Evolutionary conservation across 2,113 vertebrate genomes (phyloP).

Genomic region (Typhlomys cinereus): DNA sequence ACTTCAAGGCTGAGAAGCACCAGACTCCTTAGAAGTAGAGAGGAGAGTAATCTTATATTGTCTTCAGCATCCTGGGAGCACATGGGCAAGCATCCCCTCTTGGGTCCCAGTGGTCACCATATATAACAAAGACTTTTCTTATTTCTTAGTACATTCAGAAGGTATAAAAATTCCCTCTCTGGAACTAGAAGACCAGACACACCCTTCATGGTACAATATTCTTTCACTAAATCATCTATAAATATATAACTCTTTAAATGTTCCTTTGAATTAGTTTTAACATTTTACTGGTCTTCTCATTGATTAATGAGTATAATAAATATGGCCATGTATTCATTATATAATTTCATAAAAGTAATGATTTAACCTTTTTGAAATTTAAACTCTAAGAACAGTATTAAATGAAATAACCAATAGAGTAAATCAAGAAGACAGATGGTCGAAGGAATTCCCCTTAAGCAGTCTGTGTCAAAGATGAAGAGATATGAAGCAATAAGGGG

Average conservation of each 20-base stretch:
- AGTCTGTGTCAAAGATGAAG: background rate
- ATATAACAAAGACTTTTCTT: background rate
- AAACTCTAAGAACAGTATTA: background rate
- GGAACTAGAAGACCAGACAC: background rate
- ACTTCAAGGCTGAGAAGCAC: too few species aligned
- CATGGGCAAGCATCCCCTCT: too few species aligned
- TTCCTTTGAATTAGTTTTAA: constrained; percentile 26
- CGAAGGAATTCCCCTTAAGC: background rate
- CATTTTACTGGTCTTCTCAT: background rate
- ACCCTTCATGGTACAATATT: background rate
- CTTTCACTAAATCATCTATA: background rate
- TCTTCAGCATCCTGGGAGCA: too few species aligned
- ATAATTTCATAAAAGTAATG: constrained; percentile 34
- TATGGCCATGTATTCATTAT: background rate
- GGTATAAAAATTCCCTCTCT: background rate
- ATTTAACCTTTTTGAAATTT: constrained; percentile 48
- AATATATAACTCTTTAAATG: background rate
- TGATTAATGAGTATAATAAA: constrained; percentile 24
- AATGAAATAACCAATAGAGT: constrained; percentile 3
- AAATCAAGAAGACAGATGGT: constrained; percentile 6
- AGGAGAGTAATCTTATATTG: too few species aligned
- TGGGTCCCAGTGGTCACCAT: background rate
- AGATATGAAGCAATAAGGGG: background rate
- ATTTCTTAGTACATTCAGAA: background rate
- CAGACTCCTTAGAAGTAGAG: too few species aligned